Evolutionary conservation across 1,140 invertebrate genomes (phyloP), one percentile per base, ranked within the genome.

Genomic region (Eubasilissa regina): DNA sequence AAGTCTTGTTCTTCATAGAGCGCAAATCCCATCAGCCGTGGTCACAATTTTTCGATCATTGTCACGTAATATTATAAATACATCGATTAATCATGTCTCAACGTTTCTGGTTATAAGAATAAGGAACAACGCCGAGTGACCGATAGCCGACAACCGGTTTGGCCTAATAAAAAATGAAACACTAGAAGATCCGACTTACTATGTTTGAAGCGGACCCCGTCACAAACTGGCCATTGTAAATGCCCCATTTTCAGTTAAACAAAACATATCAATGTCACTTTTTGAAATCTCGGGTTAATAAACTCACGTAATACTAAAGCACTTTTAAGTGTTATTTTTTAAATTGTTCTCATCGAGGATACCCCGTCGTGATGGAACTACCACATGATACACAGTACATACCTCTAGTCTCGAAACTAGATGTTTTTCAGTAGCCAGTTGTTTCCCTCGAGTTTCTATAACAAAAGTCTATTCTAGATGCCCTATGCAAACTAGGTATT

Each of bases 31-130:
- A 35, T 35, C 25, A 35, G 25, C 25, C 6, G 6, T 35, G 25
- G 25, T 35, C 25, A 64, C 62, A 45, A 80, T 72, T 80, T 64
- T n/a, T 80, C 79, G 73, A 76, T 80, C 79, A 80, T 80, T 80
- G 79, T 80, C 79, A 74, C 72, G 75, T 55, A 75, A 68, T 75
- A 47, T 74, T 68, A 75, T 68, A 80, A 80, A 80, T 68, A 73
- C 55, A 80, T 68, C 78, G 78, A 80, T 80, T 80, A 80, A 80
- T 80, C 78, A 80, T 80, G 78, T 75, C 73, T 25, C 75, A 80
- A 80, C 56, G 44, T 55, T 43, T 53, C 55, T 75, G 56, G 60
- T 51, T 66, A 74, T 62, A 44, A 75, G 62, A 75, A 68, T 66
- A 75, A 62, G 35, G 55, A 60, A 21, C 53, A 76, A 21, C 68